These are phyloP conservation scores for Varanus komodoensis DNA, from an alignment of 2,113 vertebrate genomes.

Conservation along the genomic window DNA sequence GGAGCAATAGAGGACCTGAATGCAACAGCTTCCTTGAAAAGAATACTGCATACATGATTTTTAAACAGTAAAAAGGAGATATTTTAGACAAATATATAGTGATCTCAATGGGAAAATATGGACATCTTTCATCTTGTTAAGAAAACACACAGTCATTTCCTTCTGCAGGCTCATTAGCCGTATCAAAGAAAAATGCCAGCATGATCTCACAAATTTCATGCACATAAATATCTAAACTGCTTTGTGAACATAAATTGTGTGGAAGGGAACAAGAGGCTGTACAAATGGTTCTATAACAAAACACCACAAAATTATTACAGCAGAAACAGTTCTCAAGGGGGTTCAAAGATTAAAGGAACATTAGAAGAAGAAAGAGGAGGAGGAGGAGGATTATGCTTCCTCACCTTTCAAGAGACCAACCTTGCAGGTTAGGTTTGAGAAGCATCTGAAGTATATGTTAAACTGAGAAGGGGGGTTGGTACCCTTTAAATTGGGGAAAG, in stretches of 20 bases:
- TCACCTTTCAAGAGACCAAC: conserved; percentile 63
- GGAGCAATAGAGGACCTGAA: conserved; percentile 64
- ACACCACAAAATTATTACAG: conserved; percentile 32
- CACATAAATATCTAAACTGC: conserved; percentile 22
- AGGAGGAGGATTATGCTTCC: conserved; percentile 58
- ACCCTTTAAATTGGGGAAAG: conserved; percentile 25
- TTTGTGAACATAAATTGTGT: conserved; percentile 22
- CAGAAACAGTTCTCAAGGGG: conserved; percentile 30
- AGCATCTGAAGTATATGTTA: conserved; percentile 69
- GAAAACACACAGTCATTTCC: conserved; percentile 72
- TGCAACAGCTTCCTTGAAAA: conserved; percentile 74
- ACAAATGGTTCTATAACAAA: conserved; percentile 54
- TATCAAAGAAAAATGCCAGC: conserved; percentile 36
- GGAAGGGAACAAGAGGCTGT: conserved; percentile 10
- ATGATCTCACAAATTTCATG: conserved; percentile 34
- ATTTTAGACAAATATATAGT: conserved; percentile 72
- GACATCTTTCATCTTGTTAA: conserved; percentile 76
- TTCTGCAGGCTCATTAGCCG: conserved; percentile 59
- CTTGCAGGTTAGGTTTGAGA: conserved; percentile 61
- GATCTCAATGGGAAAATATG: conserved; percentile 75
- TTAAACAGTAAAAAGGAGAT: conserved; percentile 72
- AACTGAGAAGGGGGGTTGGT: conserved; percentile 57
- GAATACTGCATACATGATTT: conserved; percentile 68
- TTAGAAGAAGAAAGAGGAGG: conserved; percentile 52
- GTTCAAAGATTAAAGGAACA: conserved; percentile 66